phyloP scores from a whole-genome alignment of 2,797 vertebrate genomes.

The Toxotes lorentzi region DNA sequence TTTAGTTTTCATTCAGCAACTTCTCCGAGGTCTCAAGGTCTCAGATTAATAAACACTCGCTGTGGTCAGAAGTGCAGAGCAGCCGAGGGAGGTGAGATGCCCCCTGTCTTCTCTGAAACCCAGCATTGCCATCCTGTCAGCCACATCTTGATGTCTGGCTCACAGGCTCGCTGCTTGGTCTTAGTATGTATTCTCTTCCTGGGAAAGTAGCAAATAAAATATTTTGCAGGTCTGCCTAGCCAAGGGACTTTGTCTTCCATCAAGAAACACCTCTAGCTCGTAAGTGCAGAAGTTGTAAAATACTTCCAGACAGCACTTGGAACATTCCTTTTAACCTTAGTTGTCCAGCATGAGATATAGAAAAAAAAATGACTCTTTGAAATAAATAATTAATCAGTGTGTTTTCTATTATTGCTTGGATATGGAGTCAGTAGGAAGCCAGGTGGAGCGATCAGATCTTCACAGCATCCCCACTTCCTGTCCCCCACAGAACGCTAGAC shows the following conservation, averaged over 20 bases:
- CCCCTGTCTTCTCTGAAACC: conserved; percentile 71
- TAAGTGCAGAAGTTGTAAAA: conserved; percentile 80
- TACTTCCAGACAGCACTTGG: conserved; percentile 77
- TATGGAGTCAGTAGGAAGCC: conserved; percentile 82
- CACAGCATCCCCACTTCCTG: conserved; percentile 82
- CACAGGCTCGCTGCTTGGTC: conserved; percentile 53
- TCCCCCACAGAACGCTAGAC: conserved; percentile 77
- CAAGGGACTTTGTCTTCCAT: conserved; percentile 81
- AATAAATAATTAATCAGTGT: conserved; percentile 81
- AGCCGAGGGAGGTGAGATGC: conserved; percentile 78
- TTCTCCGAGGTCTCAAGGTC: conserved; percentile 84
- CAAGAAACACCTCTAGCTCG: conserved; percentile 81
- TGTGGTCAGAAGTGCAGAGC: conserved; percentile 71
- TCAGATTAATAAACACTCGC: conserved; percentile 89
- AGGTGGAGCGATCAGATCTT: conserved; percentile 84
- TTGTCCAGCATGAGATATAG: conserved; percentile 71
- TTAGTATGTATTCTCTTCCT: conserved; percentile 73
- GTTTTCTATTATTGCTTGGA: conserved; percentile 82
- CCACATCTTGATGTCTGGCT: conserved; percentile 72
- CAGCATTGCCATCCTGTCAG: conserved; percentile 72
- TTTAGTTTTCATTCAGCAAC: conserved; percentile 68
- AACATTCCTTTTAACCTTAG: conserved; percentile 85
- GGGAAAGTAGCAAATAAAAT: conserved; percentile 83
- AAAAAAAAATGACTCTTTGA: conserved; percentile 60
- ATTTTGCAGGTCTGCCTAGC: conserved; percentile 73